These are phyloP conservation scores for Chloroceryle aenea DNA, from an alignment of 2,113 vertebrate genomes.

Conservation along the genomic window DNA sequence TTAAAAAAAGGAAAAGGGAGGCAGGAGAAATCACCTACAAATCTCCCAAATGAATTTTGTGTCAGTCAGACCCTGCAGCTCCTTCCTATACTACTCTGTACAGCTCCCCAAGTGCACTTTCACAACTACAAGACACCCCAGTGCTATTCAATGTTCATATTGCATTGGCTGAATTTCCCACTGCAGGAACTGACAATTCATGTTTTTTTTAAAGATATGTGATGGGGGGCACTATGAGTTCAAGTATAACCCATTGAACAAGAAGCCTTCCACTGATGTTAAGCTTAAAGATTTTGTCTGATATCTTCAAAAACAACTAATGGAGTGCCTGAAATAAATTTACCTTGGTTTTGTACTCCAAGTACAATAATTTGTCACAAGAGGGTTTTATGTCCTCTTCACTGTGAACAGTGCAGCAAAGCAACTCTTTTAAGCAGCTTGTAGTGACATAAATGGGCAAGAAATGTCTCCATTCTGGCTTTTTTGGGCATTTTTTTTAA, in stretches of 20 bases:
- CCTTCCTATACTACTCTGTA: not conserved
- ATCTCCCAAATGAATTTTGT: not conserved
- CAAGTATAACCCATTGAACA: not conserved
- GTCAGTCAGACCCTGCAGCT: not conserved
- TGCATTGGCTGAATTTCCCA: not conserved
- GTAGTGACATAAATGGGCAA: constrained; percentile 12
- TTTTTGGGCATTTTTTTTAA: constrained; percentile 28
- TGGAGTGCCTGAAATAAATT: not conserved
- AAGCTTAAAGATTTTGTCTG: not conserved
- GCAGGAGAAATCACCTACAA: not conserved
- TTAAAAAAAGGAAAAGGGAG: not conserved
- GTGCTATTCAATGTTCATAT: not conserved
- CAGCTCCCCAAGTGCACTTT: not conserved
- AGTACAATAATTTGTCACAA: not conserved
- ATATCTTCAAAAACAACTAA: not conserved
- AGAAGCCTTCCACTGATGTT: not conserved
- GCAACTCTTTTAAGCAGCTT: constrained; percentile 11
- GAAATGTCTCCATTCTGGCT: constrained; percentile 5
- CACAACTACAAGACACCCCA: not conserved
- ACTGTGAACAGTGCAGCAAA: not conserved
- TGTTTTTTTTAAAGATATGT: not conserved
- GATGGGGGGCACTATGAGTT: not conserved
- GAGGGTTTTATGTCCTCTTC: constrained; percentile 1
- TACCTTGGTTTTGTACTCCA: not conserved
- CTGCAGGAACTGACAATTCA: not conserved